Base-by-base conservation (phyloP, 2,797 vertebrate species). In the Cuculus canorus region DNA sequence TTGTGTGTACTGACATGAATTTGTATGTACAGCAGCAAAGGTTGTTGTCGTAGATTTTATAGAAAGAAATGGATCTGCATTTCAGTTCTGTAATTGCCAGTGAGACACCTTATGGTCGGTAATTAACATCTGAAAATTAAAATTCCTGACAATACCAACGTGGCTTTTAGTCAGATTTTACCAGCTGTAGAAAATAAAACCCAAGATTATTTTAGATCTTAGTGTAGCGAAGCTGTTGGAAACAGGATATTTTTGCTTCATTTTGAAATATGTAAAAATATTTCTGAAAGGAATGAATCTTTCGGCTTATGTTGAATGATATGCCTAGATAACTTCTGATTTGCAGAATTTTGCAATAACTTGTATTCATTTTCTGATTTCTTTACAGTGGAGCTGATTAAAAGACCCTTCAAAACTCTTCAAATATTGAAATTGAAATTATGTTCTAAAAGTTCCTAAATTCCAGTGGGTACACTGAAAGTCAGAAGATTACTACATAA, bases 1-100 rank as follows among this genome's bases (percentile, higher is more conserved):
- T 82, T 76, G 3, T 35, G 27, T 82, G 37, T 96, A 50, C 24
- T 81, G 86, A 70, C 75, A 72, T 91, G 89, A 96, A 93, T 68
- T 72, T 84, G 24, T 75, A 33, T 89, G 63, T 48, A 61, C 85
- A 88, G 24, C 28, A 72, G 24, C 92, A 88, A 53, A 82, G 41
- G 68, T 85, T 72, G 7, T 59, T 69, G 27, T 78, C 12, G 43
- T 27, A 83, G 69, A 73, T 80, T 93, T 82, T 82, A 35, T 16
- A 45, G 39, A 75, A 69, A 70, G 27, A 76, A 84, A 64, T 48
- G 6, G 7, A 50, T 82, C 28, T 66, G 47, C 13, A 30, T 10
- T 47, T 80, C 25, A 28, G 3, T 84, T 84, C 57, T 77, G 12
- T 79, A 80, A 25, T 47, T 80, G 25, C 32, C 33, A 57, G 18